Evolutionary conservation across 2,113 vertebrate genomes (phyloP).

Genomic region (Sarotherodon lohbergeri): DNA sequence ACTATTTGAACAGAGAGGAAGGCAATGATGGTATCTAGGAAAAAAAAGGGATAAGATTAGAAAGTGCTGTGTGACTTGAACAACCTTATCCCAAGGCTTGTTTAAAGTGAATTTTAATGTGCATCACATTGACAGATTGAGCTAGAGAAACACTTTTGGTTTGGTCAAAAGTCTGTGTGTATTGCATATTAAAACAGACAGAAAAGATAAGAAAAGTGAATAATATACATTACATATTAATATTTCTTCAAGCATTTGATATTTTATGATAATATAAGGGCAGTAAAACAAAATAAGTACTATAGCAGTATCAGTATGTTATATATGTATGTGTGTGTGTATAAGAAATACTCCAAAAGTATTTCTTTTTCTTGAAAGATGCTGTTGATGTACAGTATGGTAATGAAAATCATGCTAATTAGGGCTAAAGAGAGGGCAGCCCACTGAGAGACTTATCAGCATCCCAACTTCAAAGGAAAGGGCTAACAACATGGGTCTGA

Average conservation of each 20-base stretch:
- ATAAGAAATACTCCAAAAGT: not conserved
- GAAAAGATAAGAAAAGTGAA: not conserved
- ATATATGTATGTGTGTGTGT: not conserved
- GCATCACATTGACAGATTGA: slow-evolving; percentile 8
- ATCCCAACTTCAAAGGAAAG: slow-evolving; percentile 50
- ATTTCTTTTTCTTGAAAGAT: not conserved
- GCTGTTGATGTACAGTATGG: not conserved
- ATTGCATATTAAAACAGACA: not conserved
- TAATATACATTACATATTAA: not conserved
- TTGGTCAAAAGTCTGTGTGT: slow-evolving; percentile 5
- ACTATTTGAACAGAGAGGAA: slow-evolving; percentile 38
- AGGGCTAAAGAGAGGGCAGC: slow-evolving; percentile 28
- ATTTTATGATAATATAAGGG: not conserved
- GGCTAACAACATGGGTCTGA: slow-evolving; percentile 9
- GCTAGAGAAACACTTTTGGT: not conserved
- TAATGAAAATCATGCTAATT: slow-evolving; percentile 43
- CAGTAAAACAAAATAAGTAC: not conserved
- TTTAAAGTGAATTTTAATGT: slow-evolving; percentile 44
- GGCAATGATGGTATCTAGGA: slow-evolving; percentile 14
- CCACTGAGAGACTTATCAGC: slow-evolving; percentile 45
- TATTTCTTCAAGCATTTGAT: not conserved
- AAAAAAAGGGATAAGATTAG: slow-evolving; percentile 38
- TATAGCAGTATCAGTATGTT: not conserved
- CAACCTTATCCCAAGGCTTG: slow-evolving; percentile 34
- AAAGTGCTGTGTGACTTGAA: slow-evolving; percentile 30